phyloP scores from a whole-genome alignment of 2,888 invertebrate genomes.

The Oeneis ivallda region DNA sequence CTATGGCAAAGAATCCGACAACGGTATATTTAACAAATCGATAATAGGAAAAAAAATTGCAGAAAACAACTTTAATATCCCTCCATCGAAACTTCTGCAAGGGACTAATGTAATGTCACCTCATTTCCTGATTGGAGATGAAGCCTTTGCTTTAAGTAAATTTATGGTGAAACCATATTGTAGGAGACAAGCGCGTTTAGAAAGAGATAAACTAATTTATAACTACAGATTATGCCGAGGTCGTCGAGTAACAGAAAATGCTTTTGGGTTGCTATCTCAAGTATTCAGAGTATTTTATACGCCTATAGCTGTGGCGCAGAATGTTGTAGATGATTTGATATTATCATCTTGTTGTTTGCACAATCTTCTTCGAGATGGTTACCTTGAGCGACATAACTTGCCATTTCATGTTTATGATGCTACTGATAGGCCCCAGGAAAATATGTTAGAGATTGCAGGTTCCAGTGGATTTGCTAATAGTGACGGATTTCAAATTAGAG shows the following conservation, averaged over 20 bases:
- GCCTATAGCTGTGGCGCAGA: too few species aligned
- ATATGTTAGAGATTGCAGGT: too few species aligned
- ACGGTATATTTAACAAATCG: slow-evolving; percentile 18
- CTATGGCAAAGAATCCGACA: slow-evolving; percentile 3
- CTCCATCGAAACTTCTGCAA: slow-evolving; percentile 1
- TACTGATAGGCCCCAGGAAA: too few species aligned
- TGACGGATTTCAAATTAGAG: background rate
- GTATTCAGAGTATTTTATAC: too few species aligned
- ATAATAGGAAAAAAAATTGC: slow-evolving; percentile 19
- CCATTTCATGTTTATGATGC: too few species aligned
- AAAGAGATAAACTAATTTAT: background rate
- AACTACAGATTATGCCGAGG: background rate
- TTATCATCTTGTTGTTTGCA: too few species aligned
- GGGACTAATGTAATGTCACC: slow-evolving; percentile 1
- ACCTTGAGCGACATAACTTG: too few species aligned
- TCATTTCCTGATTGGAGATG: slow-evolving; percentile 1
- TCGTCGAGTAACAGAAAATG: too few species aligned
- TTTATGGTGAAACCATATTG: background rate
- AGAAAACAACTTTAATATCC: background rate
- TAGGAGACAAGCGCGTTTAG: slow-evolving; percentile 1
- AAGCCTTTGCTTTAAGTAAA: slow-evolving; percentile 1
- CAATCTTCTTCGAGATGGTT: too few species aligned
- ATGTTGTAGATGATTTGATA: too few species aligned
- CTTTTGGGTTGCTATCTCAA: too few species aligned
- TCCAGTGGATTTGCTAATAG: too few species aligned